Evolutionary conservation across 2,797 vertebrate genomes (phyloP), one percentile per base, ranked within the genome.

Genomic region (Corythornis leucogaster): DNA sequence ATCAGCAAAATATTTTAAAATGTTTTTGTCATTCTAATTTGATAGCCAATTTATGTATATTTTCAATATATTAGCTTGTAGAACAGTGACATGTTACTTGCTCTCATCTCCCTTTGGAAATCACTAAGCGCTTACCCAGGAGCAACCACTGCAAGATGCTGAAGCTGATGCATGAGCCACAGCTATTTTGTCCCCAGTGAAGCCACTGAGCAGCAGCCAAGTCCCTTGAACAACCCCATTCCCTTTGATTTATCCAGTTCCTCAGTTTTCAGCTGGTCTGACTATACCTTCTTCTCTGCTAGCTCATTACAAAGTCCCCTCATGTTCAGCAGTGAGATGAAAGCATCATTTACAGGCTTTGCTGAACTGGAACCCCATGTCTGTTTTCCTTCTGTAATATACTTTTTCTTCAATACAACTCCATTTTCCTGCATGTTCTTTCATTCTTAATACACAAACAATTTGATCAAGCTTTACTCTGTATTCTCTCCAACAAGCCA

Each of bases 361-460:
- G 81, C 76, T 95, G 83, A 95, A 55, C 75, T 80, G 67, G 80
- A 93, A 89, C 91, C 66, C 55, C 69, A 31, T 63, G 70, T 85
- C 90, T 94, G 26, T 89, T 90, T 95, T 80, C 69, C 62, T 59
- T 87, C 68, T 85, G 62, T 40, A 91, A 69, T 81, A 58, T n/a
- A n/a, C 12, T 45, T 71, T 91, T 90, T 69, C 75, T 94, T 81
- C 76, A 45, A 7, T 67, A 80, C 15, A 82, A 19, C 54, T 96
- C 80, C 38, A 82, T 78, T 89, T 89, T 63, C 81, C 58, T 87
- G 6, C 28, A 20, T 8, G 8, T 50, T 87, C 61, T 74, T 88
- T 93, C 83, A 64, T 84, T 89, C 71, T 77, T 93, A 55, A 38
- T 38, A 82, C 50, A 78, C 75, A 92, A 92, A 91, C 8, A 4